These are phyloP conservation scores for Volucella zonaria DNA, from an alignment of 2,888 invertebrate genomes.

Conservation along the genomic window DNA sequence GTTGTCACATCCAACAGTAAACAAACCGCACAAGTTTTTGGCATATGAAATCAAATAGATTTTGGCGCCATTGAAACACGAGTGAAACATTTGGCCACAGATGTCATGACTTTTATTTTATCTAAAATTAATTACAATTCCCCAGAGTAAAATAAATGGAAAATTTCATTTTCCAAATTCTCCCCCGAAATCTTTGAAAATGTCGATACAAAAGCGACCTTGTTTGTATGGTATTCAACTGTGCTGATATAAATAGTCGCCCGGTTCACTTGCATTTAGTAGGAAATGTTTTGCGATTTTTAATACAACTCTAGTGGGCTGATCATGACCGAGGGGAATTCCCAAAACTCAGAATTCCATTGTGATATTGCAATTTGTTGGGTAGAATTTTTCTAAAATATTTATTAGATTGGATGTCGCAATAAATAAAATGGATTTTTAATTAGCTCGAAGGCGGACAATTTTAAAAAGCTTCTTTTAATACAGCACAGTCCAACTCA, in stretches of 20 bases:
- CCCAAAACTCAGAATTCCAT: slow-evolving; percentile 15
- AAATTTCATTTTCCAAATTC: slow-evolving; percentile 20
- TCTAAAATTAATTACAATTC: slow-evolving; percentile 30
- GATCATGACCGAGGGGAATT: slow-evolving; percentile 36
- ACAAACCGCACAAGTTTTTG: slow-evolving; percentile 18
- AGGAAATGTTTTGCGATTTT: neutral
- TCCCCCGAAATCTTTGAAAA: neutral
- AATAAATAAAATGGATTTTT: neutral
- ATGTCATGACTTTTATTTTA: neutral
- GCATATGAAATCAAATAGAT: neutral
- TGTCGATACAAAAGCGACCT: slow-evolving; percentile 20
- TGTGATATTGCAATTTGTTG: slow-evolving; percentile 3
- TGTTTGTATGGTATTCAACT: neutral
- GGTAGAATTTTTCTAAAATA: neutral
- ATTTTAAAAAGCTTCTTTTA: no score
- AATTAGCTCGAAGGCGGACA: no score
- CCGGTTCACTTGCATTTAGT: slow-evolving; percentile 2
- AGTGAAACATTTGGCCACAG: neutral
- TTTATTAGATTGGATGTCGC: slow-evolving; percentile 23
- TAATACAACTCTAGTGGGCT: slow-evolving; percentile 12
- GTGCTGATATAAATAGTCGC: slow-evolving; percentile 21
- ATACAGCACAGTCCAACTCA: neutral
- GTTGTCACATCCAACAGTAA: slow-evolving; percentile 1
- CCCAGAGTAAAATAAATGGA: neutral
- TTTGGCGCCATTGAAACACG: slow-evolving; percentile 5